These are phyloP conservation scores for Tethya wilhelma DNA, from an alignment of 37 sponge, comb jelly and placozoan species.

Conservation along the genomic window DNA sequence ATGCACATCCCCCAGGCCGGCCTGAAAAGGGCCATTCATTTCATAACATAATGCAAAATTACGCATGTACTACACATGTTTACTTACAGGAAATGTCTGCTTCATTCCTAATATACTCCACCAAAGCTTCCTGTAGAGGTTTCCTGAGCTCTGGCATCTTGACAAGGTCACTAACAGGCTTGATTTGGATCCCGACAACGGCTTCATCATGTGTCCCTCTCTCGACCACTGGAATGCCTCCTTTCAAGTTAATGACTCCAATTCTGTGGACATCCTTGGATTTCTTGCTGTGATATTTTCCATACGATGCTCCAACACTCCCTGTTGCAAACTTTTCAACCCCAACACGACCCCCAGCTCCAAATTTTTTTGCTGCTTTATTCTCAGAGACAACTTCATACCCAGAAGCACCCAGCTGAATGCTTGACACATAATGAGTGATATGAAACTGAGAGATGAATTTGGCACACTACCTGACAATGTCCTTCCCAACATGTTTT, in stretches of 20 bases:
- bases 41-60: no score
- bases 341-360: background rate
- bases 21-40: no score
- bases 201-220: slow-evolving; percentile 55
- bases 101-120: slow-evolving; percentile 23
- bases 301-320: background rate
- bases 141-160: background rate
- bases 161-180: slow-evolving; percentile 29
- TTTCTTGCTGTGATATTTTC: background rate
- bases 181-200: slow-evolving; percentile 31
- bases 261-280: background rate
- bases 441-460: slow-evolving; percentile 36
- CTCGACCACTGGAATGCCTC: slow-evolving; percentile 6
- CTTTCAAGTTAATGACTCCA: slow-evolving; percentile 8
- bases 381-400: slow-evolving; percentile 42
- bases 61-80: no score
- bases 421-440: slow-evolving; percentile 56
- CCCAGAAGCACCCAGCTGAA: slow-evolving; percentile 53
- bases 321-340: background rate
- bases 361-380: background rate
- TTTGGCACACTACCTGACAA: background rate
- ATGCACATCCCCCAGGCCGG: no score
- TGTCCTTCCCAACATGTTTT: background rate
- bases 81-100: slow-evolving; percentile 48
- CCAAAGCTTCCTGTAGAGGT: slow-evolving; percentile 29